Base-by-base conservation (phyloP, 2,113 vertebrate species). In the Athene cunicularia region DNA sequence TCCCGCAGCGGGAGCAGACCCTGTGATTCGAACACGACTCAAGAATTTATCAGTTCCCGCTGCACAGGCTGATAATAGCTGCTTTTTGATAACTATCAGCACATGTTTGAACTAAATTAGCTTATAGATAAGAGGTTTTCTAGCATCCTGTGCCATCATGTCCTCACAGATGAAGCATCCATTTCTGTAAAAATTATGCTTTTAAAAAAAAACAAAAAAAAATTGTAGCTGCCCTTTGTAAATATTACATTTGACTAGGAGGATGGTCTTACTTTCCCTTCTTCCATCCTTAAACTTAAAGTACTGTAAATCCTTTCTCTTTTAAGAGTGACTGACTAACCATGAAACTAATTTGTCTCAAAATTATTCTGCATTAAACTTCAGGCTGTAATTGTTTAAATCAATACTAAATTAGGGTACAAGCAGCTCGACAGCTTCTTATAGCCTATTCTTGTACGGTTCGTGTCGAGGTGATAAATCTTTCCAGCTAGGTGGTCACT, bases 321-420 rank as follows among this genome's bases (percentile, higher is more conserved):
- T 41, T 16, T 12, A 53, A 30, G 63, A 32, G 33, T 2, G 45
- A 5, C 62, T 56, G 77, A 94, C 53, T 35, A 92, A 80, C 59
- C 59, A 5, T 27, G 88, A 77, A 94, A 72, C 56, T 67, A 24
- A 83, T 94, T 90, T 66, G 86, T 71, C 71, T 90, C 76, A 3
- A 35, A 91, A 84, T 96, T 59, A 75, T 84, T 97, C 86, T 15
- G 35, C 68, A 5, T 92, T 84, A 79, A 94, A 91, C 79, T 84
- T 74, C 45, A 56, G 32, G 63, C 90, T 86, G 86, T 83, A 95
- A 83, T 92, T 97, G 96, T 74, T 88, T 47, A 71, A 96, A 92
- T 95, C 92, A 63, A 88, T 88, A 79, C 68, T 80, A 86, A 96
- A 93, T 95, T 37, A 88, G 52, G 80, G 82, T 95, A 59, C 86